These are phyloP conservation scores for Cochlearius cochlearius DNA, from an alignment of 2,113 vertebrate genomes.

Conservation along the genomic window DNA sequence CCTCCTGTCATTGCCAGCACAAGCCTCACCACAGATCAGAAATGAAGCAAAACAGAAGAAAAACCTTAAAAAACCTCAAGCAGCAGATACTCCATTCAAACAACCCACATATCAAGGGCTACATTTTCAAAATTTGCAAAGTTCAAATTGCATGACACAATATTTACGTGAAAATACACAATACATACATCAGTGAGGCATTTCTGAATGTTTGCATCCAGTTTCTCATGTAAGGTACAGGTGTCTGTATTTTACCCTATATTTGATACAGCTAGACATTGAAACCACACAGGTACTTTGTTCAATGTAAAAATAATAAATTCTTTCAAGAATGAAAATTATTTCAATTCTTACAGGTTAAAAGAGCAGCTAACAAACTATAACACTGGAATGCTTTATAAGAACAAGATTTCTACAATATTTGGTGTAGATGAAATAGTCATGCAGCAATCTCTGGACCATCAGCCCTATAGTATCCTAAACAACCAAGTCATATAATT, in stretches of 20 bases:
- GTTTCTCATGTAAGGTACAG: neutral
- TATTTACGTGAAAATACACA: neutral
- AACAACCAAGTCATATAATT: neutral
- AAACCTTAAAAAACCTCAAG: neutral
- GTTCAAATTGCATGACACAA: neutral
- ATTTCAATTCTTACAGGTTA: neutral
- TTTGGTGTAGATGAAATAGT: neutral
- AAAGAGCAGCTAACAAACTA: neutral
- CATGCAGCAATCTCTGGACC: neutral
- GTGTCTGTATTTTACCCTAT: neutral
- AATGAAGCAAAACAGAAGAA: neutral
- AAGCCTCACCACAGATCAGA: neutral
- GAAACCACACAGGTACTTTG: neutral
- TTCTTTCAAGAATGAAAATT: neutral
- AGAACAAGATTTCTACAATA: neutral
- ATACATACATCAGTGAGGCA: neutral
- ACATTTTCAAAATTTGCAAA: neutral
- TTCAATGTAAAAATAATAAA: neutral
- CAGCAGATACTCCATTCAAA: neutral
- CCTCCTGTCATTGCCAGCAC: conserved; percentile 51
- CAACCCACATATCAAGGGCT: neutral
- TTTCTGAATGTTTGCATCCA: neutral
- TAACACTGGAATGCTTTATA: neutral
- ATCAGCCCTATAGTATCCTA: neutral
- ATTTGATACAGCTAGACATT: neutral